A percentile compares a stretch with the other conserved stretches of the same genome.
phyloP scores from a whole-genome alignment of 2,888 invertebrate genomes.

The Polylopha cassiicola region DNA sequence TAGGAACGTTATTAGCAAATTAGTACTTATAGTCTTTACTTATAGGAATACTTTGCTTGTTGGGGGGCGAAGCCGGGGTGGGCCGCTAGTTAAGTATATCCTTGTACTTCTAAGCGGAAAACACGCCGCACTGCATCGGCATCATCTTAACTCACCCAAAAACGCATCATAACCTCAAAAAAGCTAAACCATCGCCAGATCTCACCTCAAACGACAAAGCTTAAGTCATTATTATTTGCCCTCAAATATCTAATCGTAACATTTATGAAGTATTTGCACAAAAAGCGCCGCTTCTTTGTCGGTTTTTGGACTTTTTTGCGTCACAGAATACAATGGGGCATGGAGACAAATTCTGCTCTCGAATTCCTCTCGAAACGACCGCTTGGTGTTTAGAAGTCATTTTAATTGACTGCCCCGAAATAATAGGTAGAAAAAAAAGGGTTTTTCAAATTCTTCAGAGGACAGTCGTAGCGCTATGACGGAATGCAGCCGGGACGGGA shows the following conservation, averaged over 20 bases:
- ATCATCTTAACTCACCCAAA: conserved; percentile 13
- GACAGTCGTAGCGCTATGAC: conserved; percentile 22
- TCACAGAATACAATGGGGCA: conserved; percentile 22
- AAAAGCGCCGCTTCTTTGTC: conserved; percentile 24
- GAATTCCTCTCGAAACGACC: conserved; percentile 19
- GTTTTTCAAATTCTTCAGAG: conserved; percentile 18
- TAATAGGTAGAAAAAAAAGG: conserved; percentile 24
- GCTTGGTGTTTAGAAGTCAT: conserved; percentile 27
- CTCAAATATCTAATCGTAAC: conserved; percentile 23
- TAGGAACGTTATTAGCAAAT: too few relatives aligned
- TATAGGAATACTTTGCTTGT: too few relatives aligned
- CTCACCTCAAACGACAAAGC: conserved; percentile 20
- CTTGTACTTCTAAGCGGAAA: too few relatives aligned
- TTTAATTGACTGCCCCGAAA: conserved; percentile 26
- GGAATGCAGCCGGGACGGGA: conserved; percentile 15
- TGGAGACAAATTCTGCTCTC: conserved; percentile 24
- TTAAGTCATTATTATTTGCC: conserved; percentile 27
- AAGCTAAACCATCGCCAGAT: too few relatives aligned
- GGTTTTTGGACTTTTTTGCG: conserved; percentile 21
- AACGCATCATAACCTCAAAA: conserved; percentile 9
- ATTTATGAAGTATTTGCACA: conserved; percentile 20
- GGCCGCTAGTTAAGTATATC: too few relatives aligned
- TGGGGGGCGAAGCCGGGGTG: too few relatives aligned
- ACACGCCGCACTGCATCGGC: too few relatives aligned
- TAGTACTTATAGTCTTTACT: too few relatives aligned